Conservation (phyloP, 2,888 invertebrate genomes). For the Fissipunctia ypsillon region DNA sequence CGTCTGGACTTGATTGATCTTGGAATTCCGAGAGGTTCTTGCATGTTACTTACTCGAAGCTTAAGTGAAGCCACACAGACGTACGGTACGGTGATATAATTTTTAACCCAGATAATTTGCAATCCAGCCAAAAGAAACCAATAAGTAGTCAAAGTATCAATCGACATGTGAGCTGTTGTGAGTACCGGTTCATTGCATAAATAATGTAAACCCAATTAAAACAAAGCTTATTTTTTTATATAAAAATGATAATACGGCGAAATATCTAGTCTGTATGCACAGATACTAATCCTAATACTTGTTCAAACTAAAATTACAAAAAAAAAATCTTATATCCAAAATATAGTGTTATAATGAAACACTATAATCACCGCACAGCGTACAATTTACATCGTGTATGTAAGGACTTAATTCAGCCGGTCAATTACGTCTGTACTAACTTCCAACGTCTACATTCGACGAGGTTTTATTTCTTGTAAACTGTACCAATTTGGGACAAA, state of each 20-base stretch:
- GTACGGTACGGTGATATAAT: not conserved
- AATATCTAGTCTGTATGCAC: not conserved
- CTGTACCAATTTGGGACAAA: conserved; percentile 56
- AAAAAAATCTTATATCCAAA: not conserved
- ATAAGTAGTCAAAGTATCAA: not conserved
- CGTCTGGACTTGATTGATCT: conserved; percentile 38
- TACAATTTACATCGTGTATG: conserved; percentile 7
- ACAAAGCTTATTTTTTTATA: not conserved
- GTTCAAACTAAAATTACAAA: not conserved
- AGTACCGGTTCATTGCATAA: not conserved
- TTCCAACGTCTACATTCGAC: conserved; percentile 27
- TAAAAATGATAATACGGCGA: not conserved
- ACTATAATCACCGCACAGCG: not conserved
- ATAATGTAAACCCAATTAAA: not conserved
- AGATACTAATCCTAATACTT: not conserved
- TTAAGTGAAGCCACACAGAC: conserved; percentile 2
- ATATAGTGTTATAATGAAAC: not conserved
- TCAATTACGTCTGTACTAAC: conserved; percentile 32
- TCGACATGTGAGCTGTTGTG: not conserved
- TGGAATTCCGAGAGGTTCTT: conserved; percentile 12
- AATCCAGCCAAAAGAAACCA: not conserved
- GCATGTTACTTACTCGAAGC: conserved; percentile 3
- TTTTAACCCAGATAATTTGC: not conserved
- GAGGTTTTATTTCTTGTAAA: conserved; percentile 55
- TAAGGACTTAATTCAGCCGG: conserved; percentile 32